Evolutionary conservation across 2,888 invertebrate species (phyloP), one percentile per base, ranked within the genome.

Genomic region (Hirudinaria manillensis): DNA sequence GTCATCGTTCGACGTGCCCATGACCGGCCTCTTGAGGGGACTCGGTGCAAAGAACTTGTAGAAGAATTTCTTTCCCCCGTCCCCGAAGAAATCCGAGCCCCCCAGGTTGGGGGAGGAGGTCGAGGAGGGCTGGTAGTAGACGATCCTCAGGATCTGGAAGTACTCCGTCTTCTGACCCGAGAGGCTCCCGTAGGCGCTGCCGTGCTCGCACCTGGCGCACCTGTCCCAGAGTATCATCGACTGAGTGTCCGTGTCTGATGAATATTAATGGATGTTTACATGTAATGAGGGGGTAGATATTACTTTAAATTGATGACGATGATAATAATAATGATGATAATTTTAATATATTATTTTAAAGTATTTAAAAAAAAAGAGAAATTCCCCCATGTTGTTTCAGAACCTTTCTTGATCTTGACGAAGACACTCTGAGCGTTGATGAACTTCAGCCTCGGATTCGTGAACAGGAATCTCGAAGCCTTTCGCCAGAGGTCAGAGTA

Each of bases 361-460:
- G n/a, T n/a, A n/a, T n/a, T n/a, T n/a, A 36, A 36, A 36, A 36
- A 36, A 36, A 36, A 45, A 45, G 3, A 4, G 16, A 16, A 45
- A 61, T 29, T 61, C 24, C 61, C 21, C 29, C 21, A 16, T 53
- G 21, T 53, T 29, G n/a, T 61, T 24, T 29, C 21, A 6, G 21
- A 10, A 79, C 79, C 79, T 77, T 79, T 79, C 72, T 79, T 77
- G 73, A 76, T 51, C 75, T 79, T 79, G 72, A 79, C 77, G 61
- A 76, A 79, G 16, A 79, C 75, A 38, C 77, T 72, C 75, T 79
- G 79, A 3, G 77, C 55, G 71, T 76, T 78, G 73, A 77, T 76
- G 65, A 78, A 45, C 29, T 45, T 36, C 61, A 76, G 19, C 21
- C 76, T 70, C 3, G 76, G 74, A 70, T 76, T 77, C n/a, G 36